Base-by-base conservation (phyloP, 2,888 invertebrate genomes). In the Dynastes maya region DNA sequence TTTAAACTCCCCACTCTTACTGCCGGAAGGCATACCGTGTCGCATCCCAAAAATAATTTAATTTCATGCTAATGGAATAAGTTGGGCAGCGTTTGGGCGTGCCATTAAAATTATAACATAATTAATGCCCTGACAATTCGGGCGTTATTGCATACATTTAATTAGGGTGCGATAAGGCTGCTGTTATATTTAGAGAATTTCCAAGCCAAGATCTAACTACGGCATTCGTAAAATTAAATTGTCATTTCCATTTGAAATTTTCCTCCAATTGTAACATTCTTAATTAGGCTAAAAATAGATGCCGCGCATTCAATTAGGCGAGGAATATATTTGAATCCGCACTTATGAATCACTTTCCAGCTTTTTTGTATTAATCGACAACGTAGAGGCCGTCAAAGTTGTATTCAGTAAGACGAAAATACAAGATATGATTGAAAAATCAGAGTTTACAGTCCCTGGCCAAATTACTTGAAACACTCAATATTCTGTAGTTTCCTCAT, bases 221-320 rank as follows among this genome's bases (percentile, higher is more conserved):
- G 9, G 45, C 45, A 63, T 70, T 40, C 51, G 27, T 49, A 51
- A 68, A 51, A 68, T 51, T 27, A 16, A 49, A 68, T 22, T 32
- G 13, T 5, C 70, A 53, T 51, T 70, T 53, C 51, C 70, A 13
- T 65, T 40, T 40, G 16, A 53, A 53, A 11, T 32, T 70, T 51
- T 70, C 13, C 70, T 53, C 16, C 22, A 70, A 53, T 70, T 70
- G 51, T 32, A 27, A 32, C 70, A 70, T 70, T 70, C 53, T 51
- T n/a, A 70, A 53, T 70, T 70, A 32, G 29, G 0, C 70, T 70
- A 70, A 70, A 70, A 70, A 70, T 70, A 70, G 70, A 53, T 9
- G 45, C 45, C 2, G 45, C 51, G 51, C 22, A 13, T 29, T 51
- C 70, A 70, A 70, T 51, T 53, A 70, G 29, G 45, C 53, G 22